Conservation (phyloP, 23 tunicate species). For the Botrylloides violaceus region DNA sequence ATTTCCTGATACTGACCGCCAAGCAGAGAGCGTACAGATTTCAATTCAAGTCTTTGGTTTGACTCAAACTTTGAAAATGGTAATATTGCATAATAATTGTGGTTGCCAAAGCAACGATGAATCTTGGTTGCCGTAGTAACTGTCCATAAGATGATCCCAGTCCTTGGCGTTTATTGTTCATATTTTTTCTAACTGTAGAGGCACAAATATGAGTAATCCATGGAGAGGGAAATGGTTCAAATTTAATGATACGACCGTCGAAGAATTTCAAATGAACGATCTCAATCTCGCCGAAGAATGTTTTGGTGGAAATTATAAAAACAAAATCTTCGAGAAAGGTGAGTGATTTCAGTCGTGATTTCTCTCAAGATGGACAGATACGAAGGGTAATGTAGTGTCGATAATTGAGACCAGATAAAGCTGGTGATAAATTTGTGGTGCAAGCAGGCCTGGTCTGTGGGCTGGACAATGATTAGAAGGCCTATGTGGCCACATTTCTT, state of each 20-base stretch:
- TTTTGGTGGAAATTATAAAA: conserved; percentile 77
- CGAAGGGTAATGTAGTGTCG: background rate
- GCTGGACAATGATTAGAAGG: no score
- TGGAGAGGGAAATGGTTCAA: conserved; percentile 71
- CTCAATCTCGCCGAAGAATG: conserved; percentile 78
- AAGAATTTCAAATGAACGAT: conserved; percentile 62
- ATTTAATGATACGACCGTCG: conserved; percentile 77
- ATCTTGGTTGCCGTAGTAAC: no score
- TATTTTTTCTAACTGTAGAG: no score
- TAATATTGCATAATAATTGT: no score
- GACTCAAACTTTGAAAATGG: background rate
- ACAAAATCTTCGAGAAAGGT: conserved; percentile 64
- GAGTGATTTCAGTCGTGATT: background rate
- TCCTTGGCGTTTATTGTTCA: no score
- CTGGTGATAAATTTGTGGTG: background rate
- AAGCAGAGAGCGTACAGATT: background rate
- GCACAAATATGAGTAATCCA: conserved; percentile 40
- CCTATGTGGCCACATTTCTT: no score
- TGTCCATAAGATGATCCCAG: no score
- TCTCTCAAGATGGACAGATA: background rate
- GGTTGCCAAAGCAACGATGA: no score
- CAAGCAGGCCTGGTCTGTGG: no score
- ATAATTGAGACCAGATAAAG: background rate
- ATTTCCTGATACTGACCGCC: no score
- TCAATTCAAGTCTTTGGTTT: background rate